Conservation (phyloP, 1,140 invertebrate genomes). For the Anastatus disparis region DNA sequence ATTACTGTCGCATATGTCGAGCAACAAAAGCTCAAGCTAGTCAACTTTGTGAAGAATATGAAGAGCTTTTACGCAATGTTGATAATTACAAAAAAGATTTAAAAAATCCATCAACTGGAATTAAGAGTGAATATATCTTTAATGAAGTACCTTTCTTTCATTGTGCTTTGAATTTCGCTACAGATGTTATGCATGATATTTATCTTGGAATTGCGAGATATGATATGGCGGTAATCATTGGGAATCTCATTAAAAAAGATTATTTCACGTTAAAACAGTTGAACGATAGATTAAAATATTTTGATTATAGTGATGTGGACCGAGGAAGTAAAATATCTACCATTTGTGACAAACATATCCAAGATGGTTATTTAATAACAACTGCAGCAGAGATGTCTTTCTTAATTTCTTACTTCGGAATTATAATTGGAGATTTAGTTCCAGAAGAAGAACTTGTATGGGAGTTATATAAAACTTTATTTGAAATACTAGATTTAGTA, state of each 20-base stretch:
- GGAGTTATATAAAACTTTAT: not conserved
- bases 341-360: slow-evolving; percentile 22
- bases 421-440: slow-evolving; percentile 16
- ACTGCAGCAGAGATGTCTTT: slow-evolving; percentile 39
- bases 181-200: slow-evolving; percentile 44
- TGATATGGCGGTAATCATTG: slow-evolving; percentile 40
- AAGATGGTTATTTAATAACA: no score
- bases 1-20: slow-evolving; percentile 43
- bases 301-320: slow-evolving; percentile 28
- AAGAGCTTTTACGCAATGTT: slow-evolving; percentile 29
- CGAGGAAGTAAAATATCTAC: slow-evolving; percentile 31
- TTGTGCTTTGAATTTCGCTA: slow-evolving; percentile 25
- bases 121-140: slow-evolving; percentile 43
- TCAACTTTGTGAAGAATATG: slow-evolving; percentile 26
- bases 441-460: not conserved
- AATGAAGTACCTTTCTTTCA: slow-evolving; percentile 41
- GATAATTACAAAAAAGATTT: slow-evolving; percentile 41
- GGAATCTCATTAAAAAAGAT: slow-evolving; percentile 21
- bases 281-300: slow-evolving; percentile 42
- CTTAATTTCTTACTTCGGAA: no score
- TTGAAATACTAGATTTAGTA: not conserved
- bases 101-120: slow-evolving; percentile 17
- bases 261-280: no score
- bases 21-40: slow-evolving; percentile 37
- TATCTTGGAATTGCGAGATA: slow-evolving; percentile 39